phyloP scores from a whole-genome alignment of 1,140 invertebrate genomes.

The Eufriesea mexicana region DNA sequence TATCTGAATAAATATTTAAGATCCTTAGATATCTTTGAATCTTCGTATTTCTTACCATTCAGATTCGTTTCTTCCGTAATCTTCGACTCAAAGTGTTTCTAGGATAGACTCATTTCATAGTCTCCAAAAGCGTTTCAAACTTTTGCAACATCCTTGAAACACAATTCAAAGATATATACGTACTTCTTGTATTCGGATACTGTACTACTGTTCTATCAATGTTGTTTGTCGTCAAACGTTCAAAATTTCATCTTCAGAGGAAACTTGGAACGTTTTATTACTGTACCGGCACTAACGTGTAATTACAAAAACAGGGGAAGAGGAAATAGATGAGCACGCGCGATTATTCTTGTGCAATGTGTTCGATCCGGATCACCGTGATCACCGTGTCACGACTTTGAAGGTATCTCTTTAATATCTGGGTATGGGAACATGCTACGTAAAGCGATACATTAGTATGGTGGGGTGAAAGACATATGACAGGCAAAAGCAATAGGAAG shows the following conservation, averaged over 20 bases:
- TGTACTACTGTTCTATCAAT: background rate
- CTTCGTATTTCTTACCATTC: background rate
- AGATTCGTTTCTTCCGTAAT: background rate
- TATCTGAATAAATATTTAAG: background rate
- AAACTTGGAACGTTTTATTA: background rate
- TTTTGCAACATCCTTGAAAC: background rate
- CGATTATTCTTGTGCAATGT: constrained; percentile 28
- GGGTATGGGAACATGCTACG: constrained; percentile 29
- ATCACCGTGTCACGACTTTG: background rate
- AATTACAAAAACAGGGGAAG: constrained; percentile 13
- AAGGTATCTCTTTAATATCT: background rate
- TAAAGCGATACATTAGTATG: constrained; percentile 32
- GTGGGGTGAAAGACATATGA: constrained; percentile 18
- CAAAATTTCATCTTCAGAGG: background rate
- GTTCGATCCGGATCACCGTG: constrained; percentile 6
- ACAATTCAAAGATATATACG: background rate
- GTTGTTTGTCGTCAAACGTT: background rate
- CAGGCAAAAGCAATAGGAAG: constrained; percentile 30
- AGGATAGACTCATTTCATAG: no score
- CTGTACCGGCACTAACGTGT: constrained; percentile 17
- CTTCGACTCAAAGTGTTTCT: background rate
- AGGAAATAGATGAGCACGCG: constrained; percentile 38
- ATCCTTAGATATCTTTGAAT: background rate
- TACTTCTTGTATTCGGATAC: background rate
- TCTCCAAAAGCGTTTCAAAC: background rate